Evolutionary conservation across 1,140 invertebrate genomes (phyloP).

Genomic region (Monochamus saltuarius): DNA sequence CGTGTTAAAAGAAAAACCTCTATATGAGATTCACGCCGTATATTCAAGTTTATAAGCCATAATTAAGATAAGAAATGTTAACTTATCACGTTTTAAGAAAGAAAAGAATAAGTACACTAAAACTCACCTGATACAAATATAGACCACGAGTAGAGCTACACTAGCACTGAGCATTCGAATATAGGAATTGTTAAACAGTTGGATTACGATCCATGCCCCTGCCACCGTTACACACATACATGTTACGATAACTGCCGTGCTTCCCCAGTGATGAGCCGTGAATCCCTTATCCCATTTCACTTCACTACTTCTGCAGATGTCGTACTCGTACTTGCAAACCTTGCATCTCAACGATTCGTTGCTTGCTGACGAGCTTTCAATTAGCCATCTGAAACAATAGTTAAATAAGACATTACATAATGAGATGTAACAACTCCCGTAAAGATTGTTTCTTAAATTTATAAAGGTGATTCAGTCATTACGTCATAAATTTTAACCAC

Average conservation of each 20-base stretch:
- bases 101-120: neutral
- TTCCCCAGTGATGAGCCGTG: constrained; percentile 76
- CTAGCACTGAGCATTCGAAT: constrained; percentile 78
- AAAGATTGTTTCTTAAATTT: no score
- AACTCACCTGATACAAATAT: constrained; percentile 79
- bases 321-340: constrained; percentile 49
- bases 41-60: no score
- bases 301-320: constrained; percentile 56
- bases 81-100: no score
- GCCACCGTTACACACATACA: constrained; percentile 73
- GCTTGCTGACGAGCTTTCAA: constrained; percentile 46
- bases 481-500: no score
- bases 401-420: no score
- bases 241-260: constrained; percentile 66
- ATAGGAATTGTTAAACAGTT: constrained; percentile 75
- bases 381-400: constrained; percentile 39
- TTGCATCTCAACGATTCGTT: constrained; percentile 42
- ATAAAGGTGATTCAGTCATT: no score
- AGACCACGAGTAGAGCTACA: constrained; percentile 76
- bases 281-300: constrained; percentile 80
- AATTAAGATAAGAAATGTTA: no score
- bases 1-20: no score
- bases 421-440: no score
- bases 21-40: no score
- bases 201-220: constrained; percentile 78